Evolutionary conservation across 2,797 vertebrate genomes (phyloP).

Genomic region (Anas capensis): DNA sequence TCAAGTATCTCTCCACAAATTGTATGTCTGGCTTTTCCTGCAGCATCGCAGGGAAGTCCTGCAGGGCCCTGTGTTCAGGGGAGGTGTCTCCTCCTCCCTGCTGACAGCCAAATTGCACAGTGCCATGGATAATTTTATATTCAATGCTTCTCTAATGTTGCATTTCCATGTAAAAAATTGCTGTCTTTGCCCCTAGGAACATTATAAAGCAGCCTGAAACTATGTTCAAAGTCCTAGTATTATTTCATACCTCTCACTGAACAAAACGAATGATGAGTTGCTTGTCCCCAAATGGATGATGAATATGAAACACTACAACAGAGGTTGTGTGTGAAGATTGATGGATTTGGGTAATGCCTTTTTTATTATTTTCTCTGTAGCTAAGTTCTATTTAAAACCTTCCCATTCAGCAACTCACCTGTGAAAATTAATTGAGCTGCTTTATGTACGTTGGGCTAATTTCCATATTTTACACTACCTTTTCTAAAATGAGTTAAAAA

Average conservation of each 20-base stretch:
- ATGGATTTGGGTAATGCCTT: neutral
- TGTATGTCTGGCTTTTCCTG: rapidly evolving
- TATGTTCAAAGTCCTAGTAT: neutral
- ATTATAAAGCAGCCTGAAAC: neutral
- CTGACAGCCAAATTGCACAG: constrained; percentile 10
- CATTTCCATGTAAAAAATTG: neutral
- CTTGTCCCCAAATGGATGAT: neutral
- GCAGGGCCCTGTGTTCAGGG: neutral
- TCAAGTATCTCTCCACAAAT: neutral
- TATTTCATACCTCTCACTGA: neutral
- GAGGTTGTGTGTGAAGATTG: neutral
- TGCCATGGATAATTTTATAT: neutral
- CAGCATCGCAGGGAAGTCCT: neutral
- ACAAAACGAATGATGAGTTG: neutral
- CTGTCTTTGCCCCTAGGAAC: neutral
- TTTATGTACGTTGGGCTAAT: neutral
- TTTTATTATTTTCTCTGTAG: neutral
- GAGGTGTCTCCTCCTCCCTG: neutral
- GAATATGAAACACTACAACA: neutral
- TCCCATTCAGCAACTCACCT: neutral
- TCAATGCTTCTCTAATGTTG: neutral
- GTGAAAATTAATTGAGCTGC: neutral
- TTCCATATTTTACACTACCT: constrained; percentile 2
- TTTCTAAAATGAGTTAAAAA: neutral
- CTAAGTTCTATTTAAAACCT: neutral